Percentiles rank a stretch among this genome's conserved stretches.
Conservation (phyloP, 2,113 vertebrate genomes). For the Esox niger region DNA sequence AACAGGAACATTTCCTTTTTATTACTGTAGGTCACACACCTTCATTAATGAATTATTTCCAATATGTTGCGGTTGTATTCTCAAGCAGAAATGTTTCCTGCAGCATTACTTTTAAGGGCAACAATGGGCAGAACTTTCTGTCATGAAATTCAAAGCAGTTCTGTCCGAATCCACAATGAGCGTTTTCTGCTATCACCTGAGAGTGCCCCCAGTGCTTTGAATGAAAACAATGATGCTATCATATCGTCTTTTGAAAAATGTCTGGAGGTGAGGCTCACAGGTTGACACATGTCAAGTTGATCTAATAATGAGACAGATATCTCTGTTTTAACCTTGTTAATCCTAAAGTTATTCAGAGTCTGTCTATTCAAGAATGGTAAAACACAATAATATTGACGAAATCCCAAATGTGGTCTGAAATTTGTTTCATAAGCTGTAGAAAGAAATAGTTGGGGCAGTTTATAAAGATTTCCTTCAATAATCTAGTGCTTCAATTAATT, state of each 20-base stretch:
- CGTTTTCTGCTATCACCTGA: background rate
- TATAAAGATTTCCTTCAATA: background rate
- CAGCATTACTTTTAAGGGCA: background rate
- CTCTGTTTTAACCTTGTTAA: background rate
- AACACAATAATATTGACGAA: background rate
- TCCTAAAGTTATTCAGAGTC: background rate
- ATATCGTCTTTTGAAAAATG: background rate
- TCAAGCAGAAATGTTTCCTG: slow-evolving; percentile 22
- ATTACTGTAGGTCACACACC: too few species aligned
- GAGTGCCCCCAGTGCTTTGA: background rate
- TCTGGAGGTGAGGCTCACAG: background rate
- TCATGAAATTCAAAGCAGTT: slow-evolving; percentile 29
- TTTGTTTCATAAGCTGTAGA: too few species aligned
- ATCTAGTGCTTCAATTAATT: too few species aligned
- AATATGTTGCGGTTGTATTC: background rate
- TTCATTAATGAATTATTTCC: background rate
- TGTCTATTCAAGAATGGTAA: background rate
- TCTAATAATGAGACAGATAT: background rate
- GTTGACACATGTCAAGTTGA: background rate
- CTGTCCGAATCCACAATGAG: slow-evolving; percentile 13
- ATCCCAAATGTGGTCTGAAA: background rate
- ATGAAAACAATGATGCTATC: background rate
- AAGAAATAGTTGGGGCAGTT: too few species aligned
- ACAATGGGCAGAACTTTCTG: slow-evolving; percentile 10
- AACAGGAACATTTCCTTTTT: background rate